Evolutionary conservation across 2,888 invertebrate species (phyloP).

Genomic region (Amphipoea lucens): DNA sequence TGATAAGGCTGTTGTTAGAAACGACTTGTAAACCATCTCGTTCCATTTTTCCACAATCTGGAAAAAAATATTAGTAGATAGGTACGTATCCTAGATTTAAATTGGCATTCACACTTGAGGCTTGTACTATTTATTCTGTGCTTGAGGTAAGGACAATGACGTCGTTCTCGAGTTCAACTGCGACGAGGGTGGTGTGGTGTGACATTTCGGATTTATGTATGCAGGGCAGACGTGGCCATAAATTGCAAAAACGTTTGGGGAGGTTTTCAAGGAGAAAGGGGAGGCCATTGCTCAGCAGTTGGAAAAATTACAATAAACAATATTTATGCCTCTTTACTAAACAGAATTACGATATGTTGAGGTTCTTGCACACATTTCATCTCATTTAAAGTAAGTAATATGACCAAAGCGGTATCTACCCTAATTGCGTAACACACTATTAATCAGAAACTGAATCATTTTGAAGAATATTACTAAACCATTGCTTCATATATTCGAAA

Average conservation of each 20-base stretch:
- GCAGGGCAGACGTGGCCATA: background rate
- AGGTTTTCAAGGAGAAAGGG: background rate
- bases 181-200: background rate
- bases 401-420: background rate
- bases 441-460: no score
- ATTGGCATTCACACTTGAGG: background rate
- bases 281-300: no score
- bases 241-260: background rate
- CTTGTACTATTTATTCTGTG: no score
- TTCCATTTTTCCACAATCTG: slow-evolving; percentile 84
- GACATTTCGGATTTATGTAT: background rate
- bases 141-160: background rate
- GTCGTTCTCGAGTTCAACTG: background rate
- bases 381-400: background rate
- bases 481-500: no score
- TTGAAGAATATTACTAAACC: no score
- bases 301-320: no score
- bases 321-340: no score
- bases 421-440: no score
- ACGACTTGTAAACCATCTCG: slow-evolving; percentile 82
- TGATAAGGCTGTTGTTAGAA: slow-evolving; percentile 77
- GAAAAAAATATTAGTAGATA: slow-evolving; percentile 13
- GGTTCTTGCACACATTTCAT: background rate
- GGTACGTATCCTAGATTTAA: background rate
- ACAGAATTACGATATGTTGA: no score